A percentile compares a stretch with the other conserved stretches of the same genome.
Conservation (phyloP, 2,113 vertebrate species). For the Cettia cetti region DNA sequence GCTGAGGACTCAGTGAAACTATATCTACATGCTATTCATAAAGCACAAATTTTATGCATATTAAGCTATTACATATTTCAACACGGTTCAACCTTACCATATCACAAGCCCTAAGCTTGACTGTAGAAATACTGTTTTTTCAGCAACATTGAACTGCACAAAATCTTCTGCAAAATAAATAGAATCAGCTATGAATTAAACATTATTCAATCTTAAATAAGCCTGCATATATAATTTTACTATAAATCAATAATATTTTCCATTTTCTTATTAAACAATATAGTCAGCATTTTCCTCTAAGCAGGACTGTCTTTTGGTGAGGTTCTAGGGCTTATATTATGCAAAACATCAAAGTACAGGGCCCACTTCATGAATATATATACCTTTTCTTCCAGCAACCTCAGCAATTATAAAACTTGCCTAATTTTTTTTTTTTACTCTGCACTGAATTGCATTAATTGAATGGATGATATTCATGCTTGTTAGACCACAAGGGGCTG, state of each 20-base stretch:
- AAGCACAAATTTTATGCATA: background rate
- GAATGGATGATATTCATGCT: accelerated
- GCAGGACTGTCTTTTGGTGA: background rate
- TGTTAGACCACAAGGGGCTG: background rate
- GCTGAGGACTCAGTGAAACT: background rate
- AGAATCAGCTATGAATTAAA: conserved; percentile 38
- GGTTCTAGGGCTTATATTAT: background rate
- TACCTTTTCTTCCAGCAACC: background rate
- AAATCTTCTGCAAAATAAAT: conserved; percentile 1
- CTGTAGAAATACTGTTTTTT: background rate
- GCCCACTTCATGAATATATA: background rate
- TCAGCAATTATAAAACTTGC: conserved; percentile 23
- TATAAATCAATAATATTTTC: conserved; percentile 22
- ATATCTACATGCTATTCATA: background rate
- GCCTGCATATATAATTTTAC: conserved; percentile 19
- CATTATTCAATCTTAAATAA: conserved; percentile 1
- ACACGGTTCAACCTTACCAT: background rate
- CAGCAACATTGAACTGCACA: background rate
- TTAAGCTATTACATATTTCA: background rate
- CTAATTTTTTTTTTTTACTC: background rate
- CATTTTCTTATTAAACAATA: conserved; percentile 18
- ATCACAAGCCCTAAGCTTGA: background rate
- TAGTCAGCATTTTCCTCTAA: conserved; percentile 24
- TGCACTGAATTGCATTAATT: background rate
- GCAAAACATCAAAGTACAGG: conserved; percentile 7